Percentiles rank a stretch among this genome's conserved stretches.
Conservation (phyloP, 2,797 vertebrate genomes). For the Harpagifer antarcticus region DNA sequence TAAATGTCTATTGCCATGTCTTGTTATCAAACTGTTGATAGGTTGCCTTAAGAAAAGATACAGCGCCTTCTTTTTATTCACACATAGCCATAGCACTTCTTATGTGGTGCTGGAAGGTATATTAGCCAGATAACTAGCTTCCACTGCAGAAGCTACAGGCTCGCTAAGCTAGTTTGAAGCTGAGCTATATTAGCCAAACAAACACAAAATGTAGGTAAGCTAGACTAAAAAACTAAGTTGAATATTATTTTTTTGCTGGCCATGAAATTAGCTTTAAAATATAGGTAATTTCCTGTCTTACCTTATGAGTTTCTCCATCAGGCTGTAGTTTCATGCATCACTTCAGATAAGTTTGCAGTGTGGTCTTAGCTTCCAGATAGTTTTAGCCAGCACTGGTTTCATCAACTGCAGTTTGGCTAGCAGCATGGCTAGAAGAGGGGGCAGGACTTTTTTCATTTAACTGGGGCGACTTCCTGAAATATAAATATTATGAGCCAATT, state of each 20-base stretch:
- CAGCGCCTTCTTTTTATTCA: neutral
- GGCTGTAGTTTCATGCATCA: neutral
- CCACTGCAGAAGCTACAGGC: neutral
- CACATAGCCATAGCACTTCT: neutral
- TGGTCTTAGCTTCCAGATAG: neutral
- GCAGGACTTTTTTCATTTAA: neutral
- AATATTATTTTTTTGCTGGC: neutral
- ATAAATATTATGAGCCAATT: neutral
- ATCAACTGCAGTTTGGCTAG: neutral
- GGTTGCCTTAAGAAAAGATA: neutral
- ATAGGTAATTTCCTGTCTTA: neutral
- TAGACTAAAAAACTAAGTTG: neutral
- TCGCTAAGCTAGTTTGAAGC: neutral
- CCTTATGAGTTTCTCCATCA: neutral
- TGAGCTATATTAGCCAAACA: neutral
- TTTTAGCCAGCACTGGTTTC: no score
- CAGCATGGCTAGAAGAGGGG: neutral
- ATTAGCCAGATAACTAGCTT: neutral
- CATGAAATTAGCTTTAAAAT: neutral
- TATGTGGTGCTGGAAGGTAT: neutral
- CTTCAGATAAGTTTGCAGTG: neutral
- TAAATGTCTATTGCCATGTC: no score
- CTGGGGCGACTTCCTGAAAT: accelerated
- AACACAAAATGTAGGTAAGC: neutral
- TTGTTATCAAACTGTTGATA: no score